These are phyloP conservation scores for Tineola bisselliella DNA, from an alignment of 2,888 invertebrate genomes.

Conservation along the genomic window DNA sequence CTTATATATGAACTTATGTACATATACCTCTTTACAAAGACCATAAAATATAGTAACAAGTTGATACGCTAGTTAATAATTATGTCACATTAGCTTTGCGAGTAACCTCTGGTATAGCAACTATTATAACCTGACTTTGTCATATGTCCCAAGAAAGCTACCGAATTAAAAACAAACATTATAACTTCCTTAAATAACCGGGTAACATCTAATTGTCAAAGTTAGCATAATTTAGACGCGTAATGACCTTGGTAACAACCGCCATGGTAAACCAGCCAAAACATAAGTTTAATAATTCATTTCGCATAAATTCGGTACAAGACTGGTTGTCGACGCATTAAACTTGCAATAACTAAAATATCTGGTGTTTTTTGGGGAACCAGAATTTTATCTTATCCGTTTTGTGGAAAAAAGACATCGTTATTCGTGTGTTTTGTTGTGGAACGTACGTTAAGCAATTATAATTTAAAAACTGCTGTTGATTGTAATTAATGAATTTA, in stretches of 20 bases:
- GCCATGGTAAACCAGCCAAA: conserved; percentile 26
- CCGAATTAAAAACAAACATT: neutral
- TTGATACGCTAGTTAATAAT: neutral
- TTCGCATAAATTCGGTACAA: conserved; percentile 32
- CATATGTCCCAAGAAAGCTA: neutral
- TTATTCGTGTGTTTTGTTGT: conserved; percentile 1
- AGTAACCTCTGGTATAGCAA: neutral
- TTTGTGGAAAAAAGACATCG: neutral
- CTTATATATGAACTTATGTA: too few relatives aligned
- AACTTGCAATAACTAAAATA: neutral
- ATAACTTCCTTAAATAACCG: neutral
- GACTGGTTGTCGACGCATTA: conserved; percentile 22
- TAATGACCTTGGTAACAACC: conserved; percentile 29
- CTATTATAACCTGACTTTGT: conserved; percentile 1
- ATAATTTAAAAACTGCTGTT: neutral
- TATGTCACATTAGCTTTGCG: neutral
- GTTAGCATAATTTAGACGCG: conserved; percentile 15
- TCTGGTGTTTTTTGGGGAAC: conserved; percentile 1
- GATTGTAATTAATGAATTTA: neutral
- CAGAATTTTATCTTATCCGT: conserved; percentile 11
- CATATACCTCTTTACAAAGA: neutral
- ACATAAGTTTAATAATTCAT: conserved; percentile 39
- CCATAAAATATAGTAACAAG: neutral
- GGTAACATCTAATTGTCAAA: neutral
- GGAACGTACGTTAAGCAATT: conserved; percentile 5